phyloP scores from a whole-genome alignment of 2,888 invertebrate species.

The Danaus chrysippus region DNA sequence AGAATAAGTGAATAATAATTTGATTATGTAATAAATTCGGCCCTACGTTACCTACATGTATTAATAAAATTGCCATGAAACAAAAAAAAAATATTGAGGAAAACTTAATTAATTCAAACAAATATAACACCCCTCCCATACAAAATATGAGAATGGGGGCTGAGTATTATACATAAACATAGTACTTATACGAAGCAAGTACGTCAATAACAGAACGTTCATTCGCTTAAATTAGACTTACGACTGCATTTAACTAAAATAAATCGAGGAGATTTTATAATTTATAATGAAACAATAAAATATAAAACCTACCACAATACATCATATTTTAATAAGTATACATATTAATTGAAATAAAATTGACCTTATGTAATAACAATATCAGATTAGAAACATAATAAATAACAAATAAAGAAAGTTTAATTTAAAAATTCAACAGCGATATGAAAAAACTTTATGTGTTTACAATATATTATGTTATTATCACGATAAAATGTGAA shows the following conservation, averaged over 20 bases:
- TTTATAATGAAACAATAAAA: conserved; percentile 10
- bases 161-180: conserved; percentile 33
- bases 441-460: conserved; percentile 16
- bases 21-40: too few relatives aligned
- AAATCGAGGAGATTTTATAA: conserved; percentile 9
- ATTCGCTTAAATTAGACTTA: conserved; percentile 61
- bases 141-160: conserved; percentile 46
- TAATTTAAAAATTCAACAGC: neutral
- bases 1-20: too few relatives aligned
- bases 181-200: conserved; percentile 46
- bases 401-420: neutral
- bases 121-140: conserved; percentile 49
- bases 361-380: neutral
- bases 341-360: conserved; percentile 10
- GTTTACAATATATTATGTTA: conserved; percentile 52
- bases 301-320: conserved; percentile 4
- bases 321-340: neutral
- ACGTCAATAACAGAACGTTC: conserved; percentile 56
- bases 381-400: too few relatives aligned
- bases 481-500: conserved; percentile 75
- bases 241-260: conserved; percentile 48
- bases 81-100: conserved; percentile 42
- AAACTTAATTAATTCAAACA: conserved; percentile 52
- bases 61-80: conserved; percentile 11
- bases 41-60: conserved; percentile 1